phyloP scores from a whole-genome alignment of 2,113 vertebrate genomes.

The Eretmochelys imbricata region DNA sequence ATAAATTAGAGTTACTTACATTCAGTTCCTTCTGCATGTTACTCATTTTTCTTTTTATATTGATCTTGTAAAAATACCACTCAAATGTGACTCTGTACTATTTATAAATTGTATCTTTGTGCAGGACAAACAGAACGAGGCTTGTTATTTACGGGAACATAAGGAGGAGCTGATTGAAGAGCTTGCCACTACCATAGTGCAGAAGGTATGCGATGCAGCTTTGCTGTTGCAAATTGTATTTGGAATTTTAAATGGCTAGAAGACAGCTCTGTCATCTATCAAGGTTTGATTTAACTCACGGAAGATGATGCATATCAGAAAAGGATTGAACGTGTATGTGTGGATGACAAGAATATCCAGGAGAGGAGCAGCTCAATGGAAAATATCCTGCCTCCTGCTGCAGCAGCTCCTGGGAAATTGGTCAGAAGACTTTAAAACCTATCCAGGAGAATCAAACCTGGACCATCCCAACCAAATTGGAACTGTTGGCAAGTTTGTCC shows the following conservation, averaged over 20 bases:
- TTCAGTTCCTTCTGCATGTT: not conserved
- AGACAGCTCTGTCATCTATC: not conserved
- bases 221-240: not conserved
- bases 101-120: not conserved
- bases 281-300: not conserved
- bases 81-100: not conserved
- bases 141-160: slow-evolving; percentile 93
- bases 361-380: not conserved
- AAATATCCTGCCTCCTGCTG: not conserved
- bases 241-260: not conserved
- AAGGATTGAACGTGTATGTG: not conserved
- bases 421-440: not conserved
- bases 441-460: not conserved
- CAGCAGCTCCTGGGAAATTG: not conserved
- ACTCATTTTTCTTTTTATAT: not conserved
- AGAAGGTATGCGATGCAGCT: slow-evolving; percentile 85
- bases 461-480: not conserved
- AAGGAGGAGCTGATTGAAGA: slow-evolving; percentile 97
- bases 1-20: not conserved
- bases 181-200: slow-evolving; percentile 93
- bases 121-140: slow-evolving; percentile 97
- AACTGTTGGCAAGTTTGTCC: slow-evolving; percentile 3
- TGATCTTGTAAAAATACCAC: not conserved
- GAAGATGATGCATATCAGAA: not conserved
- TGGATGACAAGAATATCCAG: not conserved